Conservation (phyloP, 2,797 vertebrate genomes). For the Gambusia yucatana region DNA sequence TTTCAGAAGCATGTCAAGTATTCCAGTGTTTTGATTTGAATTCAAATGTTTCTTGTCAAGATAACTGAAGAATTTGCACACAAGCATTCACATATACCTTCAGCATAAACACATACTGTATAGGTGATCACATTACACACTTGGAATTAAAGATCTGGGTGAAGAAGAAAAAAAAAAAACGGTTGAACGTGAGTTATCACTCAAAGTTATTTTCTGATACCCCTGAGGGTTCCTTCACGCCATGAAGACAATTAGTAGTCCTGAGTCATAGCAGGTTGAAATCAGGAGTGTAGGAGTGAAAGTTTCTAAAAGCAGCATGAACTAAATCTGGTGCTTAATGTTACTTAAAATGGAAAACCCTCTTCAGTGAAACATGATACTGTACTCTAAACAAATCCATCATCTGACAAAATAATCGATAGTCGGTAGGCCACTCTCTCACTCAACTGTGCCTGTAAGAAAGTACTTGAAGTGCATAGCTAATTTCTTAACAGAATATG, state of each 20-base stretch:
- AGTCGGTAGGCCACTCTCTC: background rate
- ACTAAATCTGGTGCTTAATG: constrained; percentile 63
- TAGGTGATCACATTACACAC: constrained; percentile 25
- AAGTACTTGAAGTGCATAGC: background rate
- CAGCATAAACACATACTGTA: constrained; percentile 3
- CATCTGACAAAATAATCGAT: background rate
- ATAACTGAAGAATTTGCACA: background rate
- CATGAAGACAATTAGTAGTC: constrained; percentile 73
- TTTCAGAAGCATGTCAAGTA: background rate
- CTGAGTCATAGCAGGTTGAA: constrained; percentile 70
- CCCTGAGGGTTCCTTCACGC: constrained; percentile 57
- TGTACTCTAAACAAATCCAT: background rate
- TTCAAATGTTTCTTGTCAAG: background rate
- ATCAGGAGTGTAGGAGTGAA: constrained; percentile 70
- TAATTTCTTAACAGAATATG: background rate
- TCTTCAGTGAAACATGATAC: constrained; percentile 34
- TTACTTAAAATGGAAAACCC: constrained; percentile 28
- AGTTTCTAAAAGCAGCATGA: constrained; percentile 72
- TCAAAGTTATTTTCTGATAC: constrained; percentile 66
- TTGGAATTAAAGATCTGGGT: constrained; percentile 25
- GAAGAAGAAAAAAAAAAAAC: constrained; percentile 23
- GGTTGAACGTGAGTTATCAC: constrained; percentile 57
- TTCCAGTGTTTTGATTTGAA: background rate
- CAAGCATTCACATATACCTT: background rate
- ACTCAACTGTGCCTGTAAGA: background rate